These are phyloP conservation scores for Austrolebias charrua DNA, from an alignment of 2,797 vertebrate species.

Conservation along the genomic window DNA sequence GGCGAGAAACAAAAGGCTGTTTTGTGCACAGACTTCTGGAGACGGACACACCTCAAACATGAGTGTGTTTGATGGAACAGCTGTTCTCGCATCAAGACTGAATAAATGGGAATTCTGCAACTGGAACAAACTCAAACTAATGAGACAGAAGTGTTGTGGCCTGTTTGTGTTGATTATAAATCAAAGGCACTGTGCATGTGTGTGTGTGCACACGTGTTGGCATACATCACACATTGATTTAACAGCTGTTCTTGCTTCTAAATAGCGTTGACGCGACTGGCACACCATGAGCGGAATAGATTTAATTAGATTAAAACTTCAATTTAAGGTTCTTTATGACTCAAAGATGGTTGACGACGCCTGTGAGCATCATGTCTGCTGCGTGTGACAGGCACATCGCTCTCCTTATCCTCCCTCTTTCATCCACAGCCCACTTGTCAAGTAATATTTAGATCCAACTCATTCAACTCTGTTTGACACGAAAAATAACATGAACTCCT, in stretches of 20 bases:
- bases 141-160: conserved; percentile 63
- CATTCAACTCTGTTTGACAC: background rate
- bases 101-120: conserved; percentile 69
- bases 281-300: conserved; percentile 45
- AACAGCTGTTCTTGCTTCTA: conserved; percentile 62
- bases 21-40: conserved; percentile 54
- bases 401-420: conserved; percentile 1
- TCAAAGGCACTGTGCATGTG: conserved; percentile 47
- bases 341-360: conserved; percentile 16
- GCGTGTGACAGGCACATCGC: conserved; percentile 24
- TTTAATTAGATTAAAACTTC: conserved; percentile 64
- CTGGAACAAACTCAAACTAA: conserved; percentile 73
- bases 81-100: conserved; percentile 62
- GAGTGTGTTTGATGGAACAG: conserved; percentile 63
- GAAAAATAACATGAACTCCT: background rate
- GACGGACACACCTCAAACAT: conserved; percentile 53
- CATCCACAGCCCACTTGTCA: background rate
- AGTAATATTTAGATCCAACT: background rate
- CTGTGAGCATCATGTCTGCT: conserved; percentile 15
- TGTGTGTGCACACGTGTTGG: conserved; percentile 8
- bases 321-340: conserved; percentile 36
- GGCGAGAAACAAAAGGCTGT: conserved; percentile 48
- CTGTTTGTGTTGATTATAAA: conserved; percentile 69
- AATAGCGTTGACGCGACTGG: conserved; percentile 45
- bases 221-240: conserved; percentile 44